Base-by-base conservation (phyloP, 2,888 invertebrate species). In the Limenitis camilla region DNA sequence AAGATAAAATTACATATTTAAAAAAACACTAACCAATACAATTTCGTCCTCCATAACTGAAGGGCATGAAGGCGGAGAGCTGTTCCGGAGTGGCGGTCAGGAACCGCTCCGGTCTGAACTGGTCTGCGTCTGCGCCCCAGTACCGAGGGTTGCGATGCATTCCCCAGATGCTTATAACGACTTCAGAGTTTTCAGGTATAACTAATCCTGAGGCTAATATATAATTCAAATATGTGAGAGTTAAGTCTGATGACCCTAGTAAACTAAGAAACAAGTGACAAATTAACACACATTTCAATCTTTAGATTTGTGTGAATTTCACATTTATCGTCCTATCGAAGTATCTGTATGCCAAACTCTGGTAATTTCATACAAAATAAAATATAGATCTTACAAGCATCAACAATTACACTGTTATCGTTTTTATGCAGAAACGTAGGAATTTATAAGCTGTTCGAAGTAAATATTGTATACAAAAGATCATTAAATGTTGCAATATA, bases 41-140 rank as follows among this genome's bases (percentile, higher is more conserved):
- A 45, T 66, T 70, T 44, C 74, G 66, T 0, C 71, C 63, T 6
- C 74, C 72, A 10, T 60, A 52, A 47, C 75, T 73, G 36, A 76
- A 77, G 0, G 71, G 19, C n/a, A 72, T 46, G 52, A 61, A 76
- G 1, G 71, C 69, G 5, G 61, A 63, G 0, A 72, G 67, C 33
- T 76, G 44, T 66, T 6, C 31, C 7, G 35, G 43, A 1, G 57
- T 53, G 5, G 48, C 59, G 46, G 71, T 61, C 1, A 76, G 44
- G 55, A 78, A 81, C 27, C 81, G 60, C 11, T 78, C 76, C 0
- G 79, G 80, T n/a, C 66, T 61, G 62, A 72, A 81, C 35, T 61
- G 40, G 32, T 75, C 72, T 0, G 72, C 72, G 32, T 78, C 74
- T 0, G 62, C 51, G 0, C 79, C 78, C 79, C 79, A 81, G 59